Percentiles rank a stretch among this genome's conserved stretches.
These are phyloP conservation scores for Geotrupes spiniger DNA, from an alignment of 2,888 invertebrate species.

Conservation along the genomic window DNA sequence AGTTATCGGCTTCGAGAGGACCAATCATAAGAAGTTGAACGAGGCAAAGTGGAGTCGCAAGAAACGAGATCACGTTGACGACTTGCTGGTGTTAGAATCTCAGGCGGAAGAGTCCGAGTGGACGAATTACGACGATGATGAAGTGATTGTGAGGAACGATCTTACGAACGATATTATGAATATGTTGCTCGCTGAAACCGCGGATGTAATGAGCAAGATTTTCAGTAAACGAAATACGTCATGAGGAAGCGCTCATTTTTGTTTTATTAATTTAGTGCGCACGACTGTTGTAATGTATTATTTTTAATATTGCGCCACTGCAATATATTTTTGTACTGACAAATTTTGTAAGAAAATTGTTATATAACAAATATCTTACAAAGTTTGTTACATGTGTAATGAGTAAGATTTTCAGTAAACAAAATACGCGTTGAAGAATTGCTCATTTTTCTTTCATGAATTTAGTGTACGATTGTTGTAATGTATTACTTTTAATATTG, in stretches of 20 bases:
- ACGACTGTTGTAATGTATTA: conserved; percentile 16
- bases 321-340: conserved; percentile 24
- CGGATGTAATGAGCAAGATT: conserved; percentile 36
- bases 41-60: conserved; percentile 63
- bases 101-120: conserved; percentile 70
- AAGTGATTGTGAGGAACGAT: conserved; percentile 64
- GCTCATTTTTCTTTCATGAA: conserved; percentile 19
- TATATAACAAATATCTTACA: conserved; percentile 10
- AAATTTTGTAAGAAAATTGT: conserved; percentile 23
- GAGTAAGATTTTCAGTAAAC: conserved; percentile 33
- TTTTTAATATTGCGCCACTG: conserved; percentile 15
- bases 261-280: conserved; percentile 9
- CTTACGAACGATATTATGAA: conserved; percentile 59
- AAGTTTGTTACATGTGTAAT: conserved; percentile 30
- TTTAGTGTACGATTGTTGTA: conserved; percentile 6
- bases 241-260: conserved; percentile 19
- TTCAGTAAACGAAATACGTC: conserved; percentile 29
- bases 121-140: conserved; percentile 71
- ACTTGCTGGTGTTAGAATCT: conserved; percentile 66
- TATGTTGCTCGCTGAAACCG: conserved; percentile 54
- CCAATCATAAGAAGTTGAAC: conserved; percentile 55
- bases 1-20: conserved; percentile 55
- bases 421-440: conserved; percentile 22
- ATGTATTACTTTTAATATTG: conserved; percentile 17
- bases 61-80: conserved; percentile 68